Evolutionary conservation across 2,888 invertebrate species (phyloP), one percentile per base, ranked within the genome.

Genomic region (Zelleria hepariella): DNA sequence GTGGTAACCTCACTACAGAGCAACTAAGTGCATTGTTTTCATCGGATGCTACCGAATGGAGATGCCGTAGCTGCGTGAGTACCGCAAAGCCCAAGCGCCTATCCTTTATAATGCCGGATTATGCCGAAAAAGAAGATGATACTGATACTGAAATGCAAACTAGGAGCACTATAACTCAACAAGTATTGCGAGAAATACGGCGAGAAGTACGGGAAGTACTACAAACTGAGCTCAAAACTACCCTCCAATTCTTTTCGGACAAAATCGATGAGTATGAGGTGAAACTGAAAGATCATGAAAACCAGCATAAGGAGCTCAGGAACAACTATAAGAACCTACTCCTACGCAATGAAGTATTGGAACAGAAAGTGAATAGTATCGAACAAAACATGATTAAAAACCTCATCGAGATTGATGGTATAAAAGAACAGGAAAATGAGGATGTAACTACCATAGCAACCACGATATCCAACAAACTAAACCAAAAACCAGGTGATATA

Each of bases 271-370:
- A 54, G 8, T 62, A 62, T 15, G 62, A 63, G 24, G 51, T 24
- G 4, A 61, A 53, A 8, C 54, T 62, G 1, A 62, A 62, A 57
- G 55, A 23, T 15, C 8, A 62, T 8, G 64, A 65, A 60, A 61
- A 62, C 15, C 53, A 63, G 54, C 53, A 52, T 49, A 52, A 49
- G 23, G 59, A 60, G 8, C 10, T 61, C 7, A 57, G 27, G 18
- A 63, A 64, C 20, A 61, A 57, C 49, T 59, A 59, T 20, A 61
- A 58, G 26, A 62, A 65, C 27, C 18, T 61, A 24, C 56, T 61
- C 32, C 18, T 63, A 18, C 58, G 58, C 54, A 49, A 58, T 8
- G 53, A 24, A 2, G 23, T 24, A 20, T 51, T 51, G 20, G 53
- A 53, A 15, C 53, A 25, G 15, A 53, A 53, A 53, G 4, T 53